Percentiles rank a stretch among this genome's conserved stretches.
phyloP scores from a whole-genome alignment of 2,888 invertebrate genomes.

The Venusia cambrica region DNA sequence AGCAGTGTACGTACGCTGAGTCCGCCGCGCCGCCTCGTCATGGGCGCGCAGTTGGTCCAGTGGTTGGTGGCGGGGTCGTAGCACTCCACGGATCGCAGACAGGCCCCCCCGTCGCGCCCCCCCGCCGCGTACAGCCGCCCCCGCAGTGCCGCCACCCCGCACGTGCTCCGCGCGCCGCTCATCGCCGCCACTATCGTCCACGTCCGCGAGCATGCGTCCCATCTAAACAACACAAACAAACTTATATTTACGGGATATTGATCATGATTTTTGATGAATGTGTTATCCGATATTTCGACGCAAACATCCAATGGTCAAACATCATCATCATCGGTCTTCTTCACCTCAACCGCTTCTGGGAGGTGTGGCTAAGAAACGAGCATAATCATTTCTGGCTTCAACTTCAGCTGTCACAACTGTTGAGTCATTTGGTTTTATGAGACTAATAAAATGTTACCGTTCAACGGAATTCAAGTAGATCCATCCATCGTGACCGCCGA shows the following conservation, averaged over 20 bases:
- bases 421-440: too few relatives aligned
- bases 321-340: too few relatives aligned
- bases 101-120: conserved; percentile 94
- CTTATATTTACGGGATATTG: too few relatives aligned
- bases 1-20: conserved; percentile 85
- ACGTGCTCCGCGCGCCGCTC: conserved; percentile 93
- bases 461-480: conserved; percentile 97
- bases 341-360: too few relatives aligned
- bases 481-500: conserved; percentile 98
- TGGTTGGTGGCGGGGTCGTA: conserved; percentile 87
- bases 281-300: too few relatives aligned
- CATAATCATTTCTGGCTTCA: too few relatives aligned
- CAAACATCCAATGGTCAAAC: too few relatives aligned
- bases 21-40: conserved; percentile 92
- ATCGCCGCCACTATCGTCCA: conserved; percentile 96
- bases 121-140: conserved; percentile 94
- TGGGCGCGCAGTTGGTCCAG: conserved; percentile 92
- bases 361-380: too few relatives aligned
- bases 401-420: too few relatives aligned
- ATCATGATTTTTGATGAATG: too few relatives aligned
- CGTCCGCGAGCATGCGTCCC: conserved; percentile 92
- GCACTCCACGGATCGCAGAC: conserved; percentile 94
- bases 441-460: conserved; percentile 76
- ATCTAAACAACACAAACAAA: conserved; percentile 80
- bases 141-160: conserved; percentile 93